Evolutionary conservation across 2,888 invertebrate genomes (phyloP), one percentile per base, ranked within the genome.

Genomic region (Smittia sp.): DNA sequence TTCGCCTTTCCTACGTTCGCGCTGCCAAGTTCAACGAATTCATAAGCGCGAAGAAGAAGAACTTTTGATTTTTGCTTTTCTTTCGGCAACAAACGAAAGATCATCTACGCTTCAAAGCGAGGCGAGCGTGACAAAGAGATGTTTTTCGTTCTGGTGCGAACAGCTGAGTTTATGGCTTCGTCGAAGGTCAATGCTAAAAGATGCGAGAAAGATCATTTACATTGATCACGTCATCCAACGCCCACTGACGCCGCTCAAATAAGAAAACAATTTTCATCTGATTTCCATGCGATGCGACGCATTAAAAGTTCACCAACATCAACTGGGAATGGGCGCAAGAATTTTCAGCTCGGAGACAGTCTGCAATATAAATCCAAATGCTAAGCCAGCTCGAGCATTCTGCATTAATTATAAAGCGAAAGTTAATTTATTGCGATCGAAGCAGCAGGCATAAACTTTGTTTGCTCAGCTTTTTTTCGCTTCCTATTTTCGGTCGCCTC

Each of bases 21-120:
- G 11, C 18, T 38, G 66, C 66, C 66, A 66, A 66, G 66, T 66
- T 66, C 66, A 66, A 66, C 38, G 66, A 66, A 38, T 38, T 38
- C 66, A 58, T 58, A 58, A 58, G n/a, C 18, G 18, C 4, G 18
- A 58, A 58, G 22, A 58, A 58, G 58, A 58, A 58, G 13, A 58
- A 22, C 18, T 58, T 58, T 46, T 32, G 3, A 11, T 46, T 46
- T 46, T 15, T 46, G 6, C 15, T 46, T 46, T 46, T 2, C 46
- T 46, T 58, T 58, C 58, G 58, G 58, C 58, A 58, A 58, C 3
- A 18, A 22, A 20, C 18, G 22, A 58, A 22, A 22, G 58, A 58
- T 58, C 58, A 58, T 58, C n/a, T 46, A 18, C 58, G 58, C 58
- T 58, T 18, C 15, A 58, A 22, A 58, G 18, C n/a, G 54, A 54